These are phyloP conservation scores for Bursaphelenchus okinawaensis DNA, from an alignment of 2,888 invertebrate species.

Conservation along the genomic window DNA sequence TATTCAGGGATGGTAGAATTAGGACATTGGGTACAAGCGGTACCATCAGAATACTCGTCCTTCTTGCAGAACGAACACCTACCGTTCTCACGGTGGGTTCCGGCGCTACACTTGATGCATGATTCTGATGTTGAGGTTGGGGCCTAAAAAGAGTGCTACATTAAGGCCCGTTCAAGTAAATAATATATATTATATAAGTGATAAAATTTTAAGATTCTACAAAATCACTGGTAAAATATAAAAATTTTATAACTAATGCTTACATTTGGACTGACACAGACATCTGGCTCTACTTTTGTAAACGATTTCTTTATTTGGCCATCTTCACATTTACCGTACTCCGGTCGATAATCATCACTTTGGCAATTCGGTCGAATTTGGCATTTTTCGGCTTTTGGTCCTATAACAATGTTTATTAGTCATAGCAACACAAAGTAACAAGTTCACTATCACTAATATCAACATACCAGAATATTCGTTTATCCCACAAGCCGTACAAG, in stretches of 20 bases:
- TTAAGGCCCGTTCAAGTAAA: too few species aligned
- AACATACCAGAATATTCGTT: conserved; percentile 49
- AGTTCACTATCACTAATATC: conserved; percentile 1
- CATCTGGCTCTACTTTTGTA: not conserved
- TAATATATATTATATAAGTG: too few species aligned
- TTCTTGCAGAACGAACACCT: conserved; percentile 62
- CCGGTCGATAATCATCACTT: conserved; percentile 62
- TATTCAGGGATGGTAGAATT: conserved; percentile 63
- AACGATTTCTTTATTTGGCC: conserved; percentile 49
- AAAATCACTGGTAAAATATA: too few species aligned
- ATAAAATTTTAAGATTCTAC: too few species aligned
- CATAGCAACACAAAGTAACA: not conserved
- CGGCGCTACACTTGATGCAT: not conserved
- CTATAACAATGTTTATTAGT: conserved; percentile 33
- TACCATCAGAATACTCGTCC: conserved; percentile 61
- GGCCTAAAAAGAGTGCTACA: too few species aligned
- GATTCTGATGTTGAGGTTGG: not conserved
- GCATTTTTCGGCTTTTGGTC: conserved; percentile 61
- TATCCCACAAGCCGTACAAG: conserved; percentile 61
- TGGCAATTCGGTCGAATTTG: conserved; percentile 61
- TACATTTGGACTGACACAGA: not conserved
- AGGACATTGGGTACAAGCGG: conserved; percentile 60
- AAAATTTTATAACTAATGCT: not conserved
- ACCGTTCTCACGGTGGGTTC: conserved; percentile 30
- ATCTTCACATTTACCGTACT: conserved; percentile 47